Percentiles rank a stretch among this genome's conserved stretches.
Evolutionary conservation across 2,113 vertebrate species (phyloP).

Genomic region (Chionodraco myersi): DNA sequence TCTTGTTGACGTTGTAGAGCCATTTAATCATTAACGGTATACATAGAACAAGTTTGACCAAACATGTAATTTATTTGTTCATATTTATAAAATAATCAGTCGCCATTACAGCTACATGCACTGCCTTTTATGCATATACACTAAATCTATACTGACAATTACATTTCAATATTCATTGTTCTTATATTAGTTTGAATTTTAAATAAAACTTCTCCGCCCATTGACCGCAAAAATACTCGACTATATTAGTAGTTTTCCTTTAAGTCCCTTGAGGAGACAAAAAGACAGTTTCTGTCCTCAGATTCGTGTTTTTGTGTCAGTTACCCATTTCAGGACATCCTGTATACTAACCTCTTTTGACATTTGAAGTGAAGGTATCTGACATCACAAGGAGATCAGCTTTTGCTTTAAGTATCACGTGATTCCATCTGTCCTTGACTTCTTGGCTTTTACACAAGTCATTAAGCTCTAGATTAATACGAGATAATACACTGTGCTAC

Average conservation of each 20-base stretch:
- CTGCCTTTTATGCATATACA: too few species aligned
- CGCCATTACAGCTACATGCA: too few species aligned
- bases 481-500: constrained; percentile 69
- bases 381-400: constrained; percentile 32
- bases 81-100: background rate
- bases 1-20: background rate
- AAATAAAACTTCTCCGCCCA: background rate
- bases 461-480: constrained; percentile 78
- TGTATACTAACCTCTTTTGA: constrained; percentile 15
- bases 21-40: background rate
- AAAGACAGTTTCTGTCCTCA: background rate
- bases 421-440: constrained; percentile 74
- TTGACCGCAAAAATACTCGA: background rate
- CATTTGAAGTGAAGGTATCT: constrained; percentile 25
- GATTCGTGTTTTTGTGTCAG: background rate
- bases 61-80: background rate
- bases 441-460: constrained; percentile 71
- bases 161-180: too few species aligned
- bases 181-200: background rate
- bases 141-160: too few species aligned
- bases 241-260: too few species aligned
- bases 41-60: background rate
- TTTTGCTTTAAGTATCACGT: constrained; percentile 37
- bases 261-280: too few species aligned
- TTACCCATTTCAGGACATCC: constrained; percentile 11